phyloP scores from a whole-genome alignment of 2,888 invertebrate genomes.

The Ophion ellenae region DNA sequence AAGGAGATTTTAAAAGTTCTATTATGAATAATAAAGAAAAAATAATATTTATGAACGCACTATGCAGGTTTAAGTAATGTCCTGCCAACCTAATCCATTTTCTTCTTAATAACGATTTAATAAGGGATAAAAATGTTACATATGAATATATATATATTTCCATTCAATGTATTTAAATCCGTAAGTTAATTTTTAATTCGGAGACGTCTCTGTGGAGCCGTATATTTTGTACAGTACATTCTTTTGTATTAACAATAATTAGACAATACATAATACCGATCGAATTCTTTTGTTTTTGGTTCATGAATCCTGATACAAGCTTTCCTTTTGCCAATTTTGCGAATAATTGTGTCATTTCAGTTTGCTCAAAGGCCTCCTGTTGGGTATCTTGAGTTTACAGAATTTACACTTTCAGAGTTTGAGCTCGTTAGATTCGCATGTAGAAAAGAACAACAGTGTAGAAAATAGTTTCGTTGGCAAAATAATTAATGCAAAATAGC shows the following conservation, averaged over 20 bases:
- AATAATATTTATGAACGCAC: conserved; percentile 48
- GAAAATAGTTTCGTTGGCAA: background rate
- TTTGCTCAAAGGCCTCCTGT: no score
- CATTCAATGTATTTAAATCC: conserved; percentile 57
- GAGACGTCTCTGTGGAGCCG: conserved; percentile 44
- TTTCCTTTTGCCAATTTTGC: no score
- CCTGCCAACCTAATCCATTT: conserved; percentile 39
- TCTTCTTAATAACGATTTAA: conserved; percentile 36
- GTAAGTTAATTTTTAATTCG: conserved; percentile 54
- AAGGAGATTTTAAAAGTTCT: conserved; percentile 14
- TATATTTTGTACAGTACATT: conserved; percentile 76
- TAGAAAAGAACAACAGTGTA: background rate
- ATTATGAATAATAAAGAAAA: conserved; percentile 16
- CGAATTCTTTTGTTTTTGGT: conserved; percentile 74
- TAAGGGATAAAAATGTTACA: conserved; percentile 54
- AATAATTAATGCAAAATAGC: background rate
- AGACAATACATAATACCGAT: conserved; percentile 68
- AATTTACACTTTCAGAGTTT: background rate
- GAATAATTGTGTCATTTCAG: no score
- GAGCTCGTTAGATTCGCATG: background rate
- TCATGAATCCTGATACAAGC: conserved; percentile 55
- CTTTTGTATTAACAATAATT: conserved; percentile 73
- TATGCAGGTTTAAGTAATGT: conserved; percentile 30
- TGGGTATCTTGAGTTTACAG: no score
- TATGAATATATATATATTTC: conserved; percentile 56